Percentiles rank a stretch among this genome's conserved stretches.
phyloP scores from a whole-genome alignment of 2,797 vertebrate genomes.

The Mormyrus hasselquistii region DNA sequence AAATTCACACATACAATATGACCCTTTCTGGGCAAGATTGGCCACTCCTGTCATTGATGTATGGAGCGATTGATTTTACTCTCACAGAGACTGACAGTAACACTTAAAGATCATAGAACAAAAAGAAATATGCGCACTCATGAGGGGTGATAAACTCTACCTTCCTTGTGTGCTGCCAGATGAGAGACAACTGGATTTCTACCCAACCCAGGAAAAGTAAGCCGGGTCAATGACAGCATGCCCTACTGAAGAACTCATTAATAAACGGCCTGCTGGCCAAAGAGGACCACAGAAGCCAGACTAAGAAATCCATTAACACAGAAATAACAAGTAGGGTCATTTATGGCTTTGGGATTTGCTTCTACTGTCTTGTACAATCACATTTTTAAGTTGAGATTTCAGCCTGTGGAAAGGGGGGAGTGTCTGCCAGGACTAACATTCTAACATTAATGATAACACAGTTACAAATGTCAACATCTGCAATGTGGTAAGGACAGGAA shows the following conservation, averaged over 20 bases:
- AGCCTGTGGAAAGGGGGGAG: neutral
- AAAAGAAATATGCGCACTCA: neutral
- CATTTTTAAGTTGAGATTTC: neutral
- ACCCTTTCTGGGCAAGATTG: neutral
- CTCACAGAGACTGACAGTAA: neutral
- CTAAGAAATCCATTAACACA: neutral
- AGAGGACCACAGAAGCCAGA: neutral
- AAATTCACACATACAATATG: neutral
- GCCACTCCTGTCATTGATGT: neutral
- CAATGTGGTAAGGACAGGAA: neutral
- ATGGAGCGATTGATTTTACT: neutral
- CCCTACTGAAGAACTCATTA: neutral
- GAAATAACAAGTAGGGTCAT: constrained; percentile 8
- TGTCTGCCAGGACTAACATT: neutral
- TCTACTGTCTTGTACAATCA: neutral
- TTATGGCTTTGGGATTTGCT: neutral
- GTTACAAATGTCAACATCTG: neutral
- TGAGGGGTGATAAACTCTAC: neutral
- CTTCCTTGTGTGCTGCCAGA: neutral
- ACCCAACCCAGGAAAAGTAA: neutral
- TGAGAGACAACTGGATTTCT: neutral
- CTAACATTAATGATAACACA: neutral
- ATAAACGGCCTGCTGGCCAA: neutral
- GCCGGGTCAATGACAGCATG: neutral
- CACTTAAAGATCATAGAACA: neutral